These are phyloP conservation scores for Solenodon paradoxus DNA, from an alignment of 2,113 vertebrate genomes.

Conservation along the genomic window DNA sequence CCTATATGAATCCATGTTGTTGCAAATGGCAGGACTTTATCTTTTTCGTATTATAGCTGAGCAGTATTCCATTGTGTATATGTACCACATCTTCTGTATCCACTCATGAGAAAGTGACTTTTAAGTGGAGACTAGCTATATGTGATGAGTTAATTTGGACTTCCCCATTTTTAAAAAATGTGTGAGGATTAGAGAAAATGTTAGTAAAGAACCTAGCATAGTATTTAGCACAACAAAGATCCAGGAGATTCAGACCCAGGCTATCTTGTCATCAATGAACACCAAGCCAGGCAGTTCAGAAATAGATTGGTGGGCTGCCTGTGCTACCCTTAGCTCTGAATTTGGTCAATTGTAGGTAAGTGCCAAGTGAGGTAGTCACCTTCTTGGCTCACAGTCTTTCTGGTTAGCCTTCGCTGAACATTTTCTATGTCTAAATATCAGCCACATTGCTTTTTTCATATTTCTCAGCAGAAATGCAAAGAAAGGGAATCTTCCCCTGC, in stretches of 20 bases:
- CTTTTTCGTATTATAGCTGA: too few relatives aligned
- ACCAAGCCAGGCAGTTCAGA: not conserved
- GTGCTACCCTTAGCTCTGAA: not conserved
- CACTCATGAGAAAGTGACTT: slow-evolving; percentile 16
- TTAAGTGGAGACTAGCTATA: not conserved
- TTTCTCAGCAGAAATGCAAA: not conserved
- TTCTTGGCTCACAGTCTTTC: not conserved
- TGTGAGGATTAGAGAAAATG: not conserved
- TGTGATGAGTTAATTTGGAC: not conserved
- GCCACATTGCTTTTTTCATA: not conserved
- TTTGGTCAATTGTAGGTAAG: not conserved
- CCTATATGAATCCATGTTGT: too few relatives aligned
- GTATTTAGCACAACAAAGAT: not conserved
- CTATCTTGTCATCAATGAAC: not conserved
- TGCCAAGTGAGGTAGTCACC: not conserved
- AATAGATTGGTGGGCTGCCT: too few relatives aligned
- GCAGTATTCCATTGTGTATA: too few relatives aligned
- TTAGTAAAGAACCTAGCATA: not conserved
- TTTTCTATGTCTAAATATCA: not conserved
- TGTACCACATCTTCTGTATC: too few relatives aligned
- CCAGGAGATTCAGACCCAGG: not conserved
- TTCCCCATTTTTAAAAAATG: not conserved
- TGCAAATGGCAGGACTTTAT: too few relatives aligned
- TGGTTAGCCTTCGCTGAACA: not conserved
- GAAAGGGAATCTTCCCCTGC: not conserved